These are phyloP conservation scores for Periparus ater DNA, from an alignment of 2,797 vertebrate genomes.

Conservation along the genomic window DNA sequence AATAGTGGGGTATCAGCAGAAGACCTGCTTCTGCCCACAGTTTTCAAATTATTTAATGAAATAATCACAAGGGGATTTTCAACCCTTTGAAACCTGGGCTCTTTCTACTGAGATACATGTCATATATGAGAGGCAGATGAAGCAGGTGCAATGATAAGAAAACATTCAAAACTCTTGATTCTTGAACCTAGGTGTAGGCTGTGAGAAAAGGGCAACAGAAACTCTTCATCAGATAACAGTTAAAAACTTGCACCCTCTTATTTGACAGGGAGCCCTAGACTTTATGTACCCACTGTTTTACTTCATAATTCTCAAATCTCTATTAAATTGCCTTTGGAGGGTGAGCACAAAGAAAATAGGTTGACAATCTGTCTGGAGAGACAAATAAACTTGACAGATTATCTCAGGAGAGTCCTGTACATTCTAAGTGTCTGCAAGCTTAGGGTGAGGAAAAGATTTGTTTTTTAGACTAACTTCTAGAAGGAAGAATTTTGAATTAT, in stretches of 20 bases:
- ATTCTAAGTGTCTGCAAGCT: neutral
- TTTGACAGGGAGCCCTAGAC: neutral
- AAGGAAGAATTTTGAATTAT: neutral
- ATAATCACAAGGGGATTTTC: neutral
- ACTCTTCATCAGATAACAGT: neutral
- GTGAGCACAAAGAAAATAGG: neutral
- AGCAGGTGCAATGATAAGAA: neutral
- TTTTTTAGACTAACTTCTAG: neutral
- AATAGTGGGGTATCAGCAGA: neutral
- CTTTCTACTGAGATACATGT: neutral
- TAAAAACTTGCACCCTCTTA: neutral
- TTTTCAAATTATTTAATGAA: neutral
- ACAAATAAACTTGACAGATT: neutral
- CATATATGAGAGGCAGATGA: neutral
- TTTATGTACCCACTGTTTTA: neutral
- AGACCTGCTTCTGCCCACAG: accelerated
- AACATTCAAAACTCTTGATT: neutral
- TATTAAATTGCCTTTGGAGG: neutral
- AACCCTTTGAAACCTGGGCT: neutral
- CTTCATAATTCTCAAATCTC: neutral
- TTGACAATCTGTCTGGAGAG: neutral
- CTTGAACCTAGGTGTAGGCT: neutral
- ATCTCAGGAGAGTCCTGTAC: neutral
- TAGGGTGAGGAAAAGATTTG: neutral
- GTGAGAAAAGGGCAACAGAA: neutral